Evolutionary conservation across 2,797 vertebrate species (phyloP), one percentile per base, ranked within the genome.

Genomic region (Sebastes cheni): DNA sequence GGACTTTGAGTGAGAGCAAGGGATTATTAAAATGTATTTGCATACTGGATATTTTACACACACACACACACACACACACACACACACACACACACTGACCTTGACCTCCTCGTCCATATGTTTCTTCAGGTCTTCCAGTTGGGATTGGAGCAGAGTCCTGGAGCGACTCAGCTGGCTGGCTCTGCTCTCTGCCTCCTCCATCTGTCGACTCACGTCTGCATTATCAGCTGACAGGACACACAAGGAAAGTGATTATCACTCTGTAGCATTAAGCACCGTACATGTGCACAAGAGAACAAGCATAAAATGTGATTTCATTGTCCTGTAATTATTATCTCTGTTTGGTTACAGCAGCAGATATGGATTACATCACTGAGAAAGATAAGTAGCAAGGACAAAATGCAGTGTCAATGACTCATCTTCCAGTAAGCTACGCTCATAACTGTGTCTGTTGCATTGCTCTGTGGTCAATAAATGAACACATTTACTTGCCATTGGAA

Each of bases 71-170:
- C 46, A 30, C 66, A 65, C 5, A 66, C 66, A 65, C 18, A 65
- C 46, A 46, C 14, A 59, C 46, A 50, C 16, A 52, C 36, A 39
- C 23, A 54, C 75, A 79, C 91, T 9, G 9, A 97, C 96, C 95
- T 97, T 97, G 78, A 94, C 84, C 87, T 97, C 96, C 85, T 97
- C 96, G 1, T 97, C 96, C 76, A 95, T 85, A 6, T 95, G 95
- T 78, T 95, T 97, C 89, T 95, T 96, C 77, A 96, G 88, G 2
- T 97, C 96, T 29, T 97, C 96, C 13, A 86, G 72, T 52, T 97
- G 96, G 20, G 90, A 82, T 6, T 92, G 90, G 74, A 97, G 88
- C 67, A 95, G 87, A 23, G 83, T 72, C 87, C 91, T 96, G 75
- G 94, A 90, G 72, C 95, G 95, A 61, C 89, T 92, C 58, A 93